Base-by-base conservation (phyloP, 2,797 vertebrate genomes). In the Falco columbarius region DNA sequence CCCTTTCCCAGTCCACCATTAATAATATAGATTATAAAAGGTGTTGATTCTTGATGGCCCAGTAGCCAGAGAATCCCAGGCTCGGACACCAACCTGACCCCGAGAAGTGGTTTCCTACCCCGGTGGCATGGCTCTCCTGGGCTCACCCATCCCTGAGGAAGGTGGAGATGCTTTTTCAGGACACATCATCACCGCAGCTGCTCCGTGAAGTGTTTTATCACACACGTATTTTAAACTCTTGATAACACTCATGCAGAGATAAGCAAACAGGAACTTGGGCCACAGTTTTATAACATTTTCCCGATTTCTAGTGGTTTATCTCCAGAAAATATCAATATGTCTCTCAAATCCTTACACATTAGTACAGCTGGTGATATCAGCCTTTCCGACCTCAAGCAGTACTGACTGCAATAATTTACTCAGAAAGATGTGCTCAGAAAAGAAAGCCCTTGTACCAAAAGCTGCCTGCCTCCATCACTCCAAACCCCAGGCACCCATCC, bases 291-390 rank as follows among this genome's bases (percentile, higher is more conserved):
- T 81, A 95, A 89, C 46, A 20, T 46, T 52, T 84, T 58, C 68
- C 70, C 8, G 17, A 74, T 79, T 93, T 93, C 81, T 51, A 73
- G 81, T 20, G 4, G 44, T 82, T 94, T 93, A 85, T 95, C 90
- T 89, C 42, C 59, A 68, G 73, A 76, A 92, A 91, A 63, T 36
- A 96, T 71, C 87, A 76, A 11, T 54, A 7, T 52, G 68, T 77
- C 62, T 89, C 62, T 32, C 83, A 75, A 91, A 83, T 54, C 80
- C 86, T 86, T 75, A 75, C 63, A 79, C 70, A 58, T 95, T 80
- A 92, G 81, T 61, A 44, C 70, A 88, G 86, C 55, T 81, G 62
- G 76, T 58, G 80, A 22, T 59, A 88, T 30, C 66, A 86, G 82
- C 58, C 62, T 49, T 58, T 56, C 54, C 0, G 3, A 72, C 93